Evolutionary conservation across 2,113 vertebrate species (phyloP), one percentile per base, ranked within the genome.

Genomic region (Tautogolabrus adspersus): DNA sequence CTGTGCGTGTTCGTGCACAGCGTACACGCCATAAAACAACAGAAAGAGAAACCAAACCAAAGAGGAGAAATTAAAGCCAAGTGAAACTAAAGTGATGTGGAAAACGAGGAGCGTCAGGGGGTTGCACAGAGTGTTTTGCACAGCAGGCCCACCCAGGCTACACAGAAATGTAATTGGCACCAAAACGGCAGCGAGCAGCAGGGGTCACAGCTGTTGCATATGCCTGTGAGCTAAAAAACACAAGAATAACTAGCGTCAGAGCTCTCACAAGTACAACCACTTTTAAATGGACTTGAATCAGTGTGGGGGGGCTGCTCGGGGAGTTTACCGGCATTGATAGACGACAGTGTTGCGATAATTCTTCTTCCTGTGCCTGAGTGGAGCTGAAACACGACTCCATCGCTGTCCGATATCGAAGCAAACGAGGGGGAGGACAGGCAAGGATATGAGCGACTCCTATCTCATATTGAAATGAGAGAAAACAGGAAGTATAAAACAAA

Each of bases 181-280:
- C 55, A 72, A 65, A 81, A 72, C 8, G 19, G 61, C 57, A 69
- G 51, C 7, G 2, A 71, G 30, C 81, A 82, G 81, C 61, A 58
- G 84, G 80, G 64, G 75, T 71, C 70, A 65, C 75, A 83, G 76
- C 73, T 81, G 73, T 54, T 72, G 38, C 42, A 56, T 37, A 65
- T 61, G 75, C 72, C 84, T 46, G 11, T 8, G 0, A 68, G 75
- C 76, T 64, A 11, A 54, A 51, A 52, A 77, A 67, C 64, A 74
- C 51, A 38, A 59, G 58, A 75, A 38, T 0, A 65, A 67, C n/a
- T 2, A 26, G 30, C 10, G 8, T 46, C 3, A 26, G 78, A 0
- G 44, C 65, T 59, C 79, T 74, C 76, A 5, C 16, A 46, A 51
- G 65, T 19, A 79, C 63, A 66, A 40, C 72, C 57, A 56, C 0